Evolutionary conservation across 1,140 invertebrate genomes (phyloP).

Genomic region (Scaptodrosophila lebanonensis): DNA sequence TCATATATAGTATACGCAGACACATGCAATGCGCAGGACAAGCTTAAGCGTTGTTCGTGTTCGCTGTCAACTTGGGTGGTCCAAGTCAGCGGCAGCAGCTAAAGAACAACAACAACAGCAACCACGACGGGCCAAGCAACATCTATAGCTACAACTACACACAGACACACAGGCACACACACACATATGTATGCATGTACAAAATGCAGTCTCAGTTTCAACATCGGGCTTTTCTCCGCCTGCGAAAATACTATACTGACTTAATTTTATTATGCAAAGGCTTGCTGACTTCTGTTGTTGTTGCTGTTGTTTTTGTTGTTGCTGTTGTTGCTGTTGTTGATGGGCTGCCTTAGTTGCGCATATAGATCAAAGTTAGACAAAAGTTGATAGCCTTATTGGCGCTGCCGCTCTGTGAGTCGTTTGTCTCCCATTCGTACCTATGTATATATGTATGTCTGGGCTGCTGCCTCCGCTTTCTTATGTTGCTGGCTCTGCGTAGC

Average conservation of each 20-base stretch:
- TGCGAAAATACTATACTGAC: constrained; percentile 25
- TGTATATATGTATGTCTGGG: neutral
- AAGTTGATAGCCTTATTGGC: constrained; percentile 38
- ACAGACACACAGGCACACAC: too few relatives aligned
- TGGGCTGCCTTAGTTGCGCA: neutral
- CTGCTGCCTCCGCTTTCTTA: too few relatives aligned
- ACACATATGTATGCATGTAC: too few relatives aligned
- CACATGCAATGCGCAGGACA: too few relatives aligned
- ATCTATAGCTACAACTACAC: constrained; percentile 14
- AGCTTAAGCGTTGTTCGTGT: constrained; percentile 75
- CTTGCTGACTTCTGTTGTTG: neutral
- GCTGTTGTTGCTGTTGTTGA: constrained; percentile 1
- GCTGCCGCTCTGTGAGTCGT: neutral
- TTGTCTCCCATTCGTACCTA: too few relatives aligned
- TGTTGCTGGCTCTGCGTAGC: too few relatives aligned
- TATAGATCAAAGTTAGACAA: constrained; percentile 65
- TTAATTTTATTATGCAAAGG: constrained; percentile 44
- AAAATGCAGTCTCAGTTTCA: neutral
- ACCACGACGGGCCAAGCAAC: constrained; percentile 1
- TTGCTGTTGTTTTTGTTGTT: neutral
- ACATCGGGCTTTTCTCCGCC: too few relatives aligned
- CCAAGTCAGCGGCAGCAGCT: constrained; percentile 44
- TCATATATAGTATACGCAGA: too few relatives aligned
- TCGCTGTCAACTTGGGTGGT: constrained; percentile 77
- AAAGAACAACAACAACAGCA: constrained; percentile 25